Conservation (phyloP, 2,888 invertebrate species). For the Euspilapteryx auroguttella region DNA sequence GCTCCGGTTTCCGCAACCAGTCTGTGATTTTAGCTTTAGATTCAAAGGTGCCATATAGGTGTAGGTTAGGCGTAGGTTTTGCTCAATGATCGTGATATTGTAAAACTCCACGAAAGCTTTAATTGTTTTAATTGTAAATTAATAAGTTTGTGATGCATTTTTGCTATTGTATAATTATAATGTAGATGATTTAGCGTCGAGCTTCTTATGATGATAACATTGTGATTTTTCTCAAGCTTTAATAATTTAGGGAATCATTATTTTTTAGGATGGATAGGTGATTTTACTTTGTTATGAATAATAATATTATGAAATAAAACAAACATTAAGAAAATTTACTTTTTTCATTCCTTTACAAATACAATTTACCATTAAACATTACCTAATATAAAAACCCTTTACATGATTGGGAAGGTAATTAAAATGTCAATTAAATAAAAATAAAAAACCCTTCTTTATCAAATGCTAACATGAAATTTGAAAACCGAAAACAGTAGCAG, state of each 20-base stretch:
- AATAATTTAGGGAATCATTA: slow-evolving; percentile 44
- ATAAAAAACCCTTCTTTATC: too few species aligned
- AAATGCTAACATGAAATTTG: too few species aligned
- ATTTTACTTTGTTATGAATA: slow-evolving; percentile 5
- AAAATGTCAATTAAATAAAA: too few species aligned
- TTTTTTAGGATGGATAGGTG: slow-evolving; percentile 17
- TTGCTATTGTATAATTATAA: slow-evolving; percentile 36
- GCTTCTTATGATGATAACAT: slow-evolving; percentile 37
- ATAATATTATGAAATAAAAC: slow-evolving; percentile 21
- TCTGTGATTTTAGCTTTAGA: slow-evolving; percentile 57
- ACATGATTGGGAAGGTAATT: too few species aligned
- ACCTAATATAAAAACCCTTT: too few species aligned
- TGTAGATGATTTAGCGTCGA: slow-evolving; percentile 17
- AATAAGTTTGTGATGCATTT: slow-evolving; percentile 42
- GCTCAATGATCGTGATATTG: slow-evolving; percentile 36
- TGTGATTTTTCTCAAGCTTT: slow-evolving; percentile 51
- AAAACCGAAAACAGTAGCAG: too few species aligned
- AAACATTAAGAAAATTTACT: slow-evolving; percentile 21
- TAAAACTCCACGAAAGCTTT: slow-evolving; percentile 43
- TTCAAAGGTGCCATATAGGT: slow-evolving; percentile 45
- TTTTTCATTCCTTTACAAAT: slow-evolving; percentile 22
- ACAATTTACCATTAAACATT: slow-evolving; percentile 9
- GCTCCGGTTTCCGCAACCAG: slow-evolving; percentile 47
- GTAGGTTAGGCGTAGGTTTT: slow-evolving; percentile 22
- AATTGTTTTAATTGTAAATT: slow-evolving; percentile 23